phyloP scores from a whole-genome alignment of 2,888 invertebrate genomes.

The Sphaeridia pumilis region DNA sequence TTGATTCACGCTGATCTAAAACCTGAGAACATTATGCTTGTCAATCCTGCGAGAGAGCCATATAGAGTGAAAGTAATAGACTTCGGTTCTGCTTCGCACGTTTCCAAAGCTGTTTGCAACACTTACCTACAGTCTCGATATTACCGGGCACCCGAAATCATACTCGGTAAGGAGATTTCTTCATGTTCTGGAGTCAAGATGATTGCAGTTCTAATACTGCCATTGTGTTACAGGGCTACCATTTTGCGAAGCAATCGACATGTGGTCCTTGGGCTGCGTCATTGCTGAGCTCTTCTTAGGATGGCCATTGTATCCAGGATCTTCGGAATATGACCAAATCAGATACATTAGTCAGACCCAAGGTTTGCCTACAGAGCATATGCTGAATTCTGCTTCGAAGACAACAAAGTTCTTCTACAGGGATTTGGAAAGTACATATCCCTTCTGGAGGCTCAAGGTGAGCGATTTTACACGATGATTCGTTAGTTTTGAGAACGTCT shows the following conservation, averaged over 20 bases:
- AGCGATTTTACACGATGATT: neutral
- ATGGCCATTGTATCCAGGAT: constrained; percentile 98
- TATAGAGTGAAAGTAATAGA: constrained; percentile 99
- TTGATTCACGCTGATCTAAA: constrained; percentile 99
- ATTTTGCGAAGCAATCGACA: constrained; percentile 99
- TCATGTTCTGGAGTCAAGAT: neutral
- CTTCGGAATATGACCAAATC: constrained; percentile 98
- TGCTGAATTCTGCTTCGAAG: constrained; percentile 94
- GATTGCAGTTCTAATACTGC: too few species aligned
- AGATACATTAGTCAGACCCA: constrained; percentile 94
- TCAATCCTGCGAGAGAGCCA: constrained; percentile 94
- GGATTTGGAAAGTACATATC: constrained; percentile 72
- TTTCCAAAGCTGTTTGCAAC: constrained; percentile 98
- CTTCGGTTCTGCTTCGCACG: constrained; percentile 98
- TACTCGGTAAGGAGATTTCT: constrained; percentile 50
- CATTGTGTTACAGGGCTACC: constrained; percentile 59
- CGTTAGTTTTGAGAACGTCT: too few species aligned
- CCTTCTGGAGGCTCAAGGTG: constrained; percentile 51
- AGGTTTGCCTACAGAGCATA: constrained; percentile 93
- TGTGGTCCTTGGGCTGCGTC: constrained; percentile 99
- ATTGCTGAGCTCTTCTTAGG: constrained; percentile 98
- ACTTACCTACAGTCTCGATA: constrained; percentile 98
- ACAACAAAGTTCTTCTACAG: constrained; percentile 97
- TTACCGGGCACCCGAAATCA: constrained; percentile 95
- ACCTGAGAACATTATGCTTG: constrained; percentile 99